Evolutionary conservation across 37 sponge, comb jelly and placozoan species (phyloP), one percentile per base, ranked within the genome.

Genomic region (Aphrocallistes beatrix): DNA sequence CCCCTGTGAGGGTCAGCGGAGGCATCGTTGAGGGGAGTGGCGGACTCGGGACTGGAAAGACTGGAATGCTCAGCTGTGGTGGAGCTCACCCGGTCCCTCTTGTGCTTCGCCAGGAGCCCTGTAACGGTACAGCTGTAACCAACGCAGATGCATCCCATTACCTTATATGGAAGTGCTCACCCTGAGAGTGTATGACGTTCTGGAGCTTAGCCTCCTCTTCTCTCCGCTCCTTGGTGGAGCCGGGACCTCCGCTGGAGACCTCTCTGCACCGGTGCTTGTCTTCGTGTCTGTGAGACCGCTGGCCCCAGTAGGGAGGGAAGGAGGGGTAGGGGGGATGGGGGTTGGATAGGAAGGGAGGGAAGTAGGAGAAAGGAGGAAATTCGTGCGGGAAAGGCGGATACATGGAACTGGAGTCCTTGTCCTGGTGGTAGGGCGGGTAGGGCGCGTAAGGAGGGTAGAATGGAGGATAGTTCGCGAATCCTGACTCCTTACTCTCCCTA

Each of bases 321-420:
- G 75, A 6, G 34, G 75, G 75, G 75, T 25, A 60, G 25, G 75
- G 75, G 34, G 75, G 17, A 13, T 60, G 75, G 17, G 75, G 3
- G 75, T 19, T 25, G 75, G 75, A 13, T 30, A 60, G 25, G 34
- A 60, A 60, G 34, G 75, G 75, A 3, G 75, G 75, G 75, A 60
- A 60, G 34, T 60, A 60, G 8, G 75, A 13, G 75, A 19, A 60
- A 6, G 75, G 75, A 6, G 75, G 21, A 13, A 19, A 60, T 30
- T 60, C 75, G 75, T 60, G 75, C 6, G 75, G 75, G 75, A 19
- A n/a, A n/a, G n/a, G n/a, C n/a, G n/a, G n/a, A n/a, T n/a, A 60
- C 32, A 42, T 42, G 10, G 45, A 6, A 60, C 75, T 30, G 10
- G 75, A 32, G 32, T 60, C 75, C 34, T 21, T 60, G 75, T 60